Percentiles rank a stretch among this genome's conserved stretches.
These are phyloP conservation scores for Erpetoichthys calabaricus DNA, from an alignment of 2,797 vertebrate genomes.

Conservation along the genomic window DNA sequence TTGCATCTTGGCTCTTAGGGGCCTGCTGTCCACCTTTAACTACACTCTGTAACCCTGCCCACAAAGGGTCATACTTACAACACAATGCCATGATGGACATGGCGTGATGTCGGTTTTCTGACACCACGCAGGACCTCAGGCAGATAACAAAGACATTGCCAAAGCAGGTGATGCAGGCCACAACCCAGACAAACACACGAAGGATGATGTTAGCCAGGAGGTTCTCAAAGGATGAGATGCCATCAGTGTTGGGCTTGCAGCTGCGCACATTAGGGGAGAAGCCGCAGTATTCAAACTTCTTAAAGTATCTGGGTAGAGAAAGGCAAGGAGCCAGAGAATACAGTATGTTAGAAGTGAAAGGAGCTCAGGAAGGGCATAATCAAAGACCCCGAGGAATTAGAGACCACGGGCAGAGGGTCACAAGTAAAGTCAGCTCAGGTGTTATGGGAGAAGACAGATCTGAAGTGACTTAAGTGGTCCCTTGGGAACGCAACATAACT, in stretches of 20 bases:
- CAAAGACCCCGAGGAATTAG: too few relatives aligned
- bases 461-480: too few relatives aligned
- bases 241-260: constrained; percentile 43
- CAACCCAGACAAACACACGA: constrained; percentile 40
- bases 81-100: constrained; percentile 47
- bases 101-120: constrained; percentile 33
- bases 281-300: constrained; percentile 42
- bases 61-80: constrained; percentile 29
- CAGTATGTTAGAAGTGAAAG: background rate
- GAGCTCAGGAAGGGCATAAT: too few relatives aligned
- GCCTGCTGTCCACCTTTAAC: too few relatives aligned
- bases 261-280: constrained; percentile 39
- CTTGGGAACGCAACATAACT: too few relatives aligned
- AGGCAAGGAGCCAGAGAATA: background rate
- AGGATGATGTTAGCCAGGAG: constrained; percentile 41
- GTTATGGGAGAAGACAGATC: too few relatives aligned
- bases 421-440: too few relatives aligned
- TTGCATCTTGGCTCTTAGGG: too few relatives aligned
- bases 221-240: constrained; percentile 46
- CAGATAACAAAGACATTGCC: constrained; percentile 40
- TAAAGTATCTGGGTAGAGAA: constrained; percentile 33
- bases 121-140: constrained; percentile 29
- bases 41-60: too few relatives aligned
- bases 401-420: too few relatives aligned
- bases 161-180: constrained; percentile 38